A percentile compares a stretch with the other conserved stretches of the same genome.
phyloP scores from a whole-genome alignment of 2,797 vertebrate genomes.

The Danio kyathit region DNA sequence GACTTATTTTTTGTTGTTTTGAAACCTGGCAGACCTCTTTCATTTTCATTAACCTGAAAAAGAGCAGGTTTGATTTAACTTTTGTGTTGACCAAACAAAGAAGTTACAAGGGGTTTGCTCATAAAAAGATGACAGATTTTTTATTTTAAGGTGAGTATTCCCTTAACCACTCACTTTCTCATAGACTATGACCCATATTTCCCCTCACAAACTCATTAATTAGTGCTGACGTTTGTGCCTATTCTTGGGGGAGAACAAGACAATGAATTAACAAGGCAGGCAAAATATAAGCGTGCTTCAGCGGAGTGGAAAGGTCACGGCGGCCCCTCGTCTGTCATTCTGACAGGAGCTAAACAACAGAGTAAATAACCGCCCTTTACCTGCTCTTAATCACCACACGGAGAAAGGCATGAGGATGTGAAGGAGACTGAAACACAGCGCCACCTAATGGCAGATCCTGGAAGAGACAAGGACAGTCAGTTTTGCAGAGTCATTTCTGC shows the following conservation, averaged over 20 bases:
- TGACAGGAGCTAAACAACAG: slow-evolving; percentile 33
- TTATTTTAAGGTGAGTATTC: not conserved
- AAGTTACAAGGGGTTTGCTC: not conserved
- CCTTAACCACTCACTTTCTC: slow-evolving; percentile 5
- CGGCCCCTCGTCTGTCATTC: not conserved
- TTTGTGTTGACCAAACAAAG: not conserved
- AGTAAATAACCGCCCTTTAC: slow-evolving; percentile 36
- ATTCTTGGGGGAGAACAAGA: slow-evolving; percentile 54
- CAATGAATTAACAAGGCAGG: slow-evolving; percentile 63
- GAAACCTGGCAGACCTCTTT: not conserved
- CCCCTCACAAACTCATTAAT: slow-evolving; percentile 64
- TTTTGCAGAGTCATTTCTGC: slow-evolving; percentile 31
- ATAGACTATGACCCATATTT: slow-evolving; percentile 70
- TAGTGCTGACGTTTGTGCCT: slow-evolving; percentile 65
- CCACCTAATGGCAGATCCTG: slow-evolving; percentile 43
- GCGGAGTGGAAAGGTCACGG: slow-evolving; percentile 24
- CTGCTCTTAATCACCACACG: slow-evolving; percentile 15
- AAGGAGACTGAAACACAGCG: slow-evolving; percentile 1
- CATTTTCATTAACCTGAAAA: slow-evolving; percentile 6
- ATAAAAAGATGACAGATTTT: not conserved
- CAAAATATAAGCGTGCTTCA: slow-evolving; percentile 22
- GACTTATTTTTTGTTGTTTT: too few species aligned
- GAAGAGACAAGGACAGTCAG: not conserved
- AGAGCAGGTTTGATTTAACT: not conserved
- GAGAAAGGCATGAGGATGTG: not conserved